Conservation (phyloP, 2,888 invertebrate species). For the Drosophila glabriapex region DNA sequence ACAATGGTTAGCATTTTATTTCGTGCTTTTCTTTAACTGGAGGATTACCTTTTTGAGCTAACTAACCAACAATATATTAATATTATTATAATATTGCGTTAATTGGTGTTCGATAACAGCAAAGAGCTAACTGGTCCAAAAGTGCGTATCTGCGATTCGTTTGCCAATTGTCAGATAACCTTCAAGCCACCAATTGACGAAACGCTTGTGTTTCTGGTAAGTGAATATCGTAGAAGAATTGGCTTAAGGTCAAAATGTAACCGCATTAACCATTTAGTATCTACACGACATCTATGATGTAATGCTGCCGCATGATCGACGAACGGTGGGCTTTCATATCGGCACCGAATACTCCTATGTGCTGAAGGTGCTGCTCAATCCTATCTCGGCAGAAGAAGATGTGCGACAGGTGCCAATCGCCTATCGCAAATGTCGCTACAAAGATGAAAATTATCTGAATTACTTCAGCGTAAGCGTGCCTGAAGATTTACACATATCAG, state of each 20-base stretch:
- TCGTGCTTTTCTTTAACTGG: not conserved
- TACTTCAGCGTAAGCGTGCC: constrained; percentile 71
- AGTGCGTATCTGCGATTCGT: constrained; percentile 55
- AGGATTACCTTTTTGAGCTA: not conserved
- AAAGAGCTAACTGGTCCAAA: constrained; percentile 17
- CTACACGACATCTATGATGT: constrained; percentile 80
- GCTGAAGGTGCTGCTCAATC: constrained; percentile 63
- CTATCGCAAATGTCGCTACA: constrained; percentile 83
- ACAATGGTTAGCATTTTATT: not conserved
- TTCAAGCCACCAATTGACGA: constrained; percentile 52
- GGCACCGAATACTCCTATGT: constrained; percentile 51
- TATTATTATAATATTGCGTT: not conserved
- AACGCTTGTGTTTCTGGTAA: constrained; percentile 46
- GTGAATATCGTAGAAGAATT: not conserved
- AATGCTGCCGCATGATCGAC: constrained; percentile 66
- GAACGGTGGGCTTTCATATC: constrained; percentile 55
- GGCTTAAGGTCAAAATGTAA: not conserved
- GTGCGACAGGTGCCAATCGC: constrained; percentile 78
- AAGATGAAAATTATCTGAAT: constrained; percentile 77
- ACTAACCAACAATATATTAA: not conserved
- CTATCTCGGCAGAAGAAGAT: constrained; percentile 73
- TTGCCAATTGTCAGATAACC: constrained; percentile 66
- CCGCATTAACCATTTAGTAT: constrained; percentile 54
- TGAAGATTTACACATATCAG: not conserved
- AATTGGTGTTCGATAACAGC: constrained; percentile 12